Evolutionary conservation across 2,797 vertebrate genomes (phyloP).

Genomic region (Glyptemys insculpta): DNA sequence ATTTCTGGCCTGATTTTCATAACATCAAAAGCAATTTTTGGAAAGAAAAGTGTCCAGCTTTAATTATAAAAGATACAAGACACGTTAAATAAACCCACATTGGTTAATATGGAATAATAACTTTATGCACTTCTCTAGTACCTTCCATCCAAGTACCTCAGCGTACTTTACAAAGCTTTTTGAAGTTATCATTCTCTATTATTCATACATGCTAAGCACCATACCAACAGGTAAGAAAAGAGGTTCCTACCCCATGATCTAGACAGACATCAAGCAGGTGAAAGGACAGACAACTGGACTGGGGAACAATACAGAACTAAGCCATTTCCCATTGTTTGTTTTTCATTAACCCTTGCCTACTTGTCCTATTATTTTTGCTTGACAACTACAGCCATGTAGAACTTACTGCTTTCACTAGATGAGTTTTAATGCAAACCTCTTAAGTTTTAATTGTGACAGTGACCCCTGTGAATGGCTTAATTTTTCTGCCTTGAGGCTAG

Average conservation of each 20-base stretch:
- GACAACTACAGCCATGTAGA: neutral
- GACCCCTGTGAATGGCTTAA: neutral
- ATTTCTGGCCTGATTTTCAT: neutral
- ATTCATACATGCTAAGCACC: neutral
- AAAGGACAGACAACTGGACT: neutral
- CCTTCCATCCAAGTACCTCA: neutral
- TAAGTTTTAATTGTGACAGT: rapidly evolving
- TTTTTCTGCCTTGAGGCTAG: neutral
- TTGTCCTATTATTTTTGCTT: neutral
- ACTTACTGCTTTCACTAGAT: neutral
- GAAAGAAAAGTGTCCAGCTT: neutral
- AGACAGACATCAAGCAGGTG: neutral
- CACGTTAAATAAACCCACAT: neutral
- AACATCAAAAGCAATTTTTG: neutral
- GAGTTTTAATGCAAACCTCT: neutral
- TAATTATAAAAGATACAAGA: neutral
- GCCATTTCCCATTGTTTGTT: neutral
- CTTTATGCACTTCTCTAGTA: neutral
- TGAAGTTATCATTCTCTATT: neutral
- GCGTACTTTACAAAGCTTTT: neutral
- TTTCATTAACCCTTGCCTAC: rapidly evolving
- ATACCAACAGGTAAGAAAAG: neutral
- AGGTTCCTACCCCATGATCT: neutral
- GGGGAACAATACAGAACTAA: neutral
- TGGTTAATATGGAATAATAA: rapidly evolving